Evolutionary conservation across 2,888 invertebrate genomes (phyloP).

Genomic region (Drymonia ruficornis): DNA sequence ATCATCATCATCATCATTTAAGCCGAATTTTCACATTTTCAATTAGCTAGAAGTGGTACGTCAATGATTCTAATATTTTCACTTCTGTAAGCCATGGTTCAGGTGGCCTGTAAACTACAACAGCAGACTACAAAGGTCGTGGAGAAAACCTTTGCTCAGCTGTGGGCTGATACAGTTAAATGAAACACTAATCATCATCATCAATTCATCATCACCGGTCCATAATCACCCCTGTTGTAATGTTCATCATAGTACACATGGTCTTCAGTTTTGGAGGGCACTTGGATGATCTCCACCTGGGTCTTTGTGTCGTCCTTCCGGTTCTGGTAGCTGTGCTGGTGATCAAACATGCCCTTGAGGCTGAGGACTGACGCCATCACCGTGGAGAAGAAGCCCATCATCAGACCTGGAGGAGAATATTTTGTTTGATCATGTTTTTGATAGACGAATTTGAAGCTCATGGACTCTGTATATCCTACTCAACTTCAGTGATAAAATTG

Average conservation of each 20-base stretch:
- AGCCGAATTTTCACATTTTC: too few species aligned
- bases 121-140: too few species aligned
- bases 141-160: too few species aligned
- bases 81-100: too few species aligned
- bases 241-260: constrained; percentile 73
- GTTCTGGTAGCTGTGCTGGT: constrained; percentile 61
- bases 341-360: constrained; percentile 80
- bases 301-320: constrained; percentile 70
- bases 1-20: too few species aligned
- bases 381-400: constrained; percentile 76
- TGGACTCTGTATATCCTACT: too few species aligned
- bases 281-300: constrained; percentile 71
- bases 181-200: not conserved
- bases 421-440: not conserved
- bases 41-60: too few species aligned
- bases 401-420: constrained; percentile 56
- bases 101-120: too few species aligned
- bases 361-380: constrained; percentile 87
- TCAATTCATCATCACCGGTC: constrained; percentile 26
- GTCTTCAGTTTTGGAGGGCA: constrained; percentile 67
- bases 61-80: too few species aligned
- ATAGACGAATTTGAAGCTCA: too few species aligned
- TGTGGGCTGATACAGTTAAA: too few species aligned
- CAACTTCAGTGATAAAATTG: too few species aligned
- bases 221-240: constrained; percentile 57